phyloP scores from a whole-genome alignment of 2,888 invertebrate species.

The Ligdia adustata region DNA sequence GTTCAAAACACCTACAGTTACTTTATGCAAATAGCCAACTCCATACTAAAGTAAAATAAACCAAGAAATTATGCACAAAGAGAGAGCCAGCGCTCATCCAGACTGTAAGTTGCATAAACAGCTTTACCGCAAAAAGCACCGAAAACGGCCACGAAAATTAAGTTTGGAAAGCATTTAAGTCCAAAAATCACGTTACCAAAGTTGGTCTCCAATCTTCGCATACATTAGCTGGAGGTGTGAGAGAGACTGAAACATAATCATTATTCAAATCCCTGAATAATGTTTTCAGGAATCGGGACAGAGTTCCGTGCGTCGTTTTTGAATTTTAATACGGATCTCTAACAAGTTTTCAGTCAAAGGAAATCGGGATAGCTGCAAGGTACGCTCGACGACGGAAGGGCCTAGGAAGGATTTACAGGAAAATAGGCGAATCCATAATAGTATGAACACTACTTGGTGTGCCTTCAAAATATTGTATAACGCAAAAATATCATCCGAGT shows the following conservation, averaged over 20 bases:
- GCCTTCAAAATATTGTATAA: no score
- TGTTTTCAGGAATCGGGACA: slow-evolving; percentile 79
- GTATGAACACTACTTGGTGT: no score
- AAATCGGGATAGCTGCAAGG: slow-evolving; percentile 63
- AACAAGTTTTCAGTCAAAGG: slow-evolving; percentile 83
- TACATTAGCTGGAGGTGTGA: slow-evolving; percentile 71
- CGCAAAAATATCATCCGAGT: no score
- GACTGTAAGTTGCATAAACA: slow-evolving; percentile 51
- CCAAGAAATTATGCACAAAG: slow-evolving; percentile 39
- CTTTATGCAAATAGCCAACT: slow-evolving; percentile 26
- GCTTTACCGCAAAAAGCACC: slow-evolving; percentile 48
- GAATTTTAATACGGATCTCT: slow-evolving; percentile 82
- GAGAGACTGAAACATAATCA: slow-evolving; percentile 78
- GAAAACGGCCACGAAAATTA: slow-evolving; percentile 65
- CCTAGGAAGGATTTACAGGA: no score
- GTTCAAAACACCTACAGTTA: no score
- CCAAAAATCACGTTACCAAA: slow-evolving; percentile 80
- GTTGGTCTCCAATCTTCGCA: slow-evolving; percentile 71
- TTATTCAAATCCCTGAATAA: slow-evolving; percentile 83
- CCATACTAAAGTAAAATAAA: slow-evolving; percentile 26
- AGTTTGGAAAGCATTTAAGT: slow-evolving; percentile 79
- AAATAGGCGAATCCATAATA: no score
- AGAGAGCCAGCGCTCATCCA: slow-evolving; percentile 24
- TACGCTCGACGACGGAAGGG: slow-evolving; percentile 47
- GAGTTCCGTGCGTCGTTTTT: slow-evolving; percentile 80